A percentile compares a stretch with the other conserved stretches of the same genome.
Evolutionary conservation across 2,113 vertebrate genomes (phyloP).

Genomic region (Menura novaehollandiae): DNA sequence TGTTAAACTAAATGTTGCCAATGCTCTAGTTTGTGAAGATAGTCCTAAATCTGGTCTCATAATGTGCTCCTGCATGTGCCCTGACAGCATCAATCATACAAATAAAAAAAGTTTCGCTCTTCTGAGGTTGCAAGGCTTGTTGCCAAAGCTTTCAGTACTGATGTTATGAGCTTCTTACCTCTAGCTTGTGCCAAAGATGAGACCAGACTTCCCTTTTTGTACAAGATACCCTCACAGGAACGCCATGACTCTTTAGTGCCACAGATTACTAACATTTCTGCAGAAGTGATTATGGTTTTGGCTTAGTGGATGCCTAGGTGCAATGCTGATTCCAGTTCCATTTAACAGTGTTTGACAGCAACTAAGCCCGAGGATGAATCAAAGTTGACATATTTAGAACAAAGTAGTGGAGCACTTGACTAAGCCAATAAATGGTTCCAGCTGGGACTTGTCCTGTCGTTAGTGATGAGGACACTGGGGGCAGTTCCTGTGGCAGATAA

Average conservation of each 20-base stretch:
- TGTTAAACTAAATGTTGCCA: rapidly evolving
- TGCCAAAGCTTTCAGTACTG: neutral
- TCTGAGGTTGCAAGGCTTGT: neutral
- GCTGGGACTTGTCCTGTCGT: slow-evolving; percentile 49
- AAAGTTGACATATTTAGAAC: slow-evolving; percentile 66
- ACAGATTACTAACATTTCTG: neutral
- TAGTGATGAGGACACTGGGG: neutral
- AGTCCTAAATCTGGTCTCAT: neutral
- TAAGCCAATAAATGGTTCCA: slow-evolving; percentile 65
- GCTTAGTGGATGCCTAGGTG: slow-evolving; percentile 41
- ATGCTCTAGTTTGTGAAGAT: neutral
- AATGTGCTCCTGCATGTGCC: neutral
- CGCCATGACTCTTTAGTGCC: neutral
- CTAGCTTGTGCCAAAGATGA: neutral
- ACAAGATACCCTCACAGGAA: neutral
- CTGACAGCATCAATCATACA: neutral
- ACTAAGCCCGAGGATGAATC: slow-evolving; percentile 47
- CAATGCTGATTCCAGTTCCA: slow-evolving; percentile 31
- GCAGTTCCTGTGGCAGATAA: neutral
- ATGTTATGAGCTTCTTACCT: neutral
- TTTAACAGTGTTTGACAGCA: slow-evolving; percentile 66
- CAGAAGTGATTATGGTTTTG: slow-evolving; percentile 38
- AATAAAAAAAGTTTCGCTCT: neutral
- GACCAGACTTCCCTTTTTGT: neutral
- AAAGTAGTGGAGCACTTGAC: slow-evolving; percentile 55